Base-by-base conservation (phyloP, 2,888 invertebrate genomes). In the Apotomis turbidana region DNA sequence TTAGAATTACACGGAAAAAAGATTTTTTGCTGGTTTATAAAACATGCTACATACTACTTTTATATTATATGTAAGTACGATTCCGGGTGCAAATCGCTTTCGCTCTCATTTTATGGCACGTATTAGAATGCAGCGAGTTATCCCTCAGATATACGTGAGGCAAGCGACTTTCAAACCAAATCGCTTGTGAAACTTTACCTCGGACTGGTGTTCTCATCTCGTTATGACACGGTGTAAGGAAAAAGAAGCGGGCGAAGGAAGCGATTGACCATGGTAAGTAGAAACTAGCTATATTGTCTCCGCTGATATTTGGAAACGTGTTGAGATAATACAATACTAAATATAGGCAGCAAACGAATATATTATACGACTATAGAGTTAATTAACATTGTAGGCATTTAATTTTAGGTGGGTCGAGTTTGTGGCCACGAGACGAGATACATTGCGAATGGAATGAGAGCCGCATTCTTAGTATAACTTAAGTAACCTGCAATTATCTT, bases 121-220 rank as follows among this genome's bases (percentile, higher is more conserved):
- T 66, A 70, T 76, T 74, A 75, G 76, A 78, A 80, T 77, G 74
- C 80, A 80, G 74, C 75, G 75, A 73, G 74, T 75, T 80, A 80
- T 80, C 81, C 83, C 81, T 80, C 82, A 78, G 64, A 38, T 70
- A 80, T 81, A 80, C 79, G 83, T 84, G 84, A 80, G 79, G 83
- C 80, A 82, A 82, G 78, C 74, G 79, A 82, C 85, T 88, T 87
- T 85, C 83, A 81, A 83, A 81, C 81, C 78, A 80, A 81, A 85
- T 83, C 81, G 79, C 80, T 86, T 83, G 86, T 81, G 86, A 83
- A 85, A 85, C 77, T 76, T 70, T 73, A 71, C 73, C 58, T 72
- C 74, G 74, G 74, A 72, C 74, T 70, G 70, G 75, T 70, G 73
- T 73, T 68, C 68, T 71, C 68, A 68, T 63, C 77, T 71, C 69